Evolutionary conservation across 2,888 invertebrate species (phyloP).

Genomic region (Sesia bembeciformis): DNA sequence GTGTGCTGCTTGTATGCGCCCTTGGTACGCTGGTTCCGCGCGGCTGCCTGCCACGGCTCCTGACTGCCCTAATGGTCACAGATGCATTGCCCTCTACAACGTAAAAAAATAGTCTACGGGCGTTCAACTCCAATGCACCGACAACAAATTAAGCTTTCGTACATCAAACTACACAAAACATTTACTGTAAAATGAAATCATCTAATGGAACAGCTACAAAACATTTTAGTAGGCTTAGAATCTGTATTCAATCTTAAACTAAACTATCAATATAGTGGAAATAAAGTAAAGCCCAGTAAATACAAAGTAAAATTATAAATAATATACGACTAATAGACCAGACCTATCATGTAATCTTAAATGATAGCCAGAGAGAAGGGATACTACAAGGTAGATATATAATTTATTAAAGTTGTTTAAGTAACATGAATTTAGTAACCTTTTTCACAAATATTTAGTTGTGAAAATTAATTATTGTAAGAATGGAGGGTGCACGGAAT

Average conservation of each 20-base stretch:
- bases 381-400: too few species aligned
- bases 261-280: too few species aligned
- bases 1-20: slow-evolving; percentile 8
- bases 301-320: too few species aligned
- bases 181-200: background rate
- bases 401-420: too few species aligned
- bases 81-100: slow-evolving; percentile 1
- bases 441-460: too few species aligned
- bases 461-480: too few species aligned
- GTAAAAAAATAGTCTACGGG: background rate
- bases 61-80: slow-evolving; percentile 44
- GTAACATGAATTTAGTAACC: too few species aligned
- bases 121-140: background rate
- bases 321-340: too few species aligned
- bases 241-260: background rate
- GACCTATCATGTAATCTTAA: too few species aligned
- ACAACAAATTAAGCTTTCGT: background rate
- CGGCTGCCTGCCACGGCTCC: slow-evolving; percentile 46
- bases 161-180: background rate
- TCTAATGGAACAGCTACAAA: background rate
- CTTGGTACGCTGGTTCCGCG: slow-evolving; percentile 37
- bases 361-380: too few species aligned
- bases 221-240: background rate
- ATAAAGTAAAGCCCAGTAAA: too few species aligned
- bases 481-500: too few species aligned